Conservation (phyloP, 2,888 invertebrate species). For the Mamestra brassicae region DNA sequence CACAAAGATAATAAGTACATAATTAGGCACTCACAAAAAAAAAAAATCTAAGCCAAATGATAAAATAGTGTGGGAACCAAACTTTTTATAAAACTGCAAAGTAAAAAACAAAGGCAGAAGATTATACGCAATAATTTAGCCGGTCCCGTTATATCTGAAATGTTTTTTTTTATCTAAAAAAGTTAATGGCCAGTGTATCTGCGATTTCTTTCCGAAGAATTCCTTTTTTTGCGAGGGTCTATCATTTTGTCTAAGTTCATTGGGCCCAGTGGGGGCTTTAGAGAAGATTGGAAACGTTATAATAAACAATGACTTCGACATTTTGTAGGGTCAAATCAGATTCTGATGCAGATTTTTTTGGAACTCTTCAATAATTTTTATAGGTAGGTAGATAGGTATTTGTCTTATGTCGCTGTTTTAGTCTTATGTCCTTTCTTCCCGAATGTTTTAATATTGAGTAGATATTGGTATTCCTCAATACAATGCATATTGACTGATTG, state of each 20-base stretch:
- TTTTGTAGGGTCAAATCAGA: slow-evolving; percentile 49
- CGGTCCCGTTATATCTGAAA: slow-evolving; percentile 85
- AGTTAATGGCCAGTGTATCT: slow-evolving; percentile 87
- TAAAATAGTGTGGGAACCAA: slow-evolving; percentile 83
- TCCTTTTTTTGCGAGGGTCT: slow-evolving; percentile 76
- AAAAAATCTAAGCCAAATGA: slow-evolving; percentile 63
- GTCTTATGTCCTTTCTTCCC: too few species aligned
- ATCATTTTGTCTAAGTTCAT: slow-evolving; percentile 79
- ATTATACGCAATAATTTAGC: slow-evolving; percentile 88
- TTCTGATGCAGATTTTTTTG: slow-evolving; percentile 37
- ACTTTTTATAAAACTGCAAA: slow-evolving; percentile 78
- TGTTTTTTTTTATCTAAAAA: slow-evolving; percentile 78
- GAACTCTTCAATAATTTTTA: background rate
- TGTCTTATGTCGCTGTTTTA: too few species aligned
- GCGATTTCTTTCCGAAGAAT: slow-evolving; percentile 82
- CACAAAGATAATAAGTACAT: slow-evolving; percentile 60
- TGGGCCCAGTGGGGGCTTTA: slow-evolving; percentile 83
- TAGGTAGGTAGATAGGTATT: background rate
- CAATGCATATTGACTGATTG: background rate
- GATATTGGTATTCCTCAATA: background rate
- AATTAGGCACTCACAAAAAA: slow-evolving; percentile 61
- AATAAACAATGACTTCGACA: slow-evolving; percentile 61
- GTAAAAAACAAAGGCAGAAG: slow-evolving; percentile 81
- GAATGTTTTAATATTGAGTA: background rate
- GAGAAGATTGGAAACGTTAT: slow-evolving; percentile 62